Evolutionary conservation across 2,888 invertebrate genomes (phyloP), one percentile per base, ranked within the genome.

Genomic region (Dryomyza anilis): DNA sequence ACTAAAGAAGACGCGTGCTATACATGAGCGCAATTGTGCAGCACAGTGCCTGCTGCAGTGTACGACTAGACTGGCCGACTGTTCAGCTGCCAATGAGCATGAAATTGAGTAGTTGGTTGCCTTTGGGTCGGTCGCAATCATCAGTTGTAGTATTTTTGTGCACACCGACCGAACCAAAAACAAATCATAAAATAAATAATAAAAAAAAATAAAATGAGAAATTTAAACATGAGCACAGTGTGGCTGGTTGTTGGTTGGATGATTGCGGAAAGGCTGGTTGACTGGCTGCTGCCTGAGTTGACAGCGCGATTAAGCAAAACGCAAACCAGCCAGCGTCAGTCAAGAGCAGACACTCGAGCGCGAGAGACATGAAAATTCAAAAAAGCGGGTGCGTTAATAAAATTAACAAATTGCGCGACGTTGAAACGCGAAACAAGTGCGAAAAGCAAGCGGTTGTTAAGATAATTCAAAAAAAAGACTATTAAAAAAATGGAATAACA

Each of bases 311-410:
- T 65, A 63, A 66, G 62, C 58, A 58, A 63, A n/a, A n/a, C n/a
- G n/a, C n/a, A n/a, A n/a, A n/a, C n/a, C n/a, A n/a, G n/a, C n/a
- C n/a, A n/a, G n/a, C 33, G 68, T 48, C 68, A 78, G 78, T 79
- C 75, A 71, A 72, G 70, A 72, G 66, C 73, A 76, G 74, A 72
- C 74, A 75, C 72, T 73, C 76, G 73, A 71, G 72, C 73, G 66
- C 70, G 72, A 71, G 71, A 71, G 70, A 70, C 70, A 65, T 58
- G 62, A 65, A 67, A 66, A 48, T 59, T 63, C 33, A 50, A 48
- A 53, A 50, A 25, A 52, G 52, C 52, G 62, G 68, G 62, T 66
- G 64, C 50, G 56, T 29, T 62, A 50, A 61, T 60, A 53, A n/a
- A n/a, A n/a, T n/a, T n/a, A 25, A 1, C 27, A 43, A 53, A 48